Evolutionary conservation across 2,797 vertebrate genomes (phyloP).

Genomic region (Ispidina lecontei): DNA sequence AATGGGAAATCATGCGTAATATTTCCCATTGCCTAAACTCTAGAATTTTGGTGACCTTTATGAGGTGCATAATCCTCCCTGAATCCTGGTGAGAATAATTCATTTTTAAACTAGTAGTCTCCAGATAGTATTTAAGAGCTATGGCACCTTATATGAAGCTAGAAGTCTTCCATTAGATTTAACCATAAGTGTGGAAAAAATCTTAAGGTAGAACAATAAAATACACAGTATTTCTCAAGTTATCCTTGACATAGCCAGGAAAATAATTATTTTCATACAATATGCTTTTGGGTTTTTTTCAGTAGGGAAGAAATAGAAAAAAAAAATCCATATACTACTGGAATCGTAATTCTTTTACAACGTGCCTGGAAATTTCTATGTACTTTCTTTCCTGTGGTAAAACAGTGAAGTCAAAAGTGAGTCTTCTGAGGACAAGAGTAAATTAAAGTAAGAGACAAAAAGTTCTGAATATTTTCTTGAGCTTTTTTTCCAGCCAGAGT

Average conservation of each 20-base stretch:
- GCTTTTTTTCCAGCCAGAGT: neutral
- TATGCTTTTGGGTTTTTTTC: neutral
- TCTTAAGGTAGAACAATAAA: neutral
- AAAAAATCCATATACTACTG: neutral
- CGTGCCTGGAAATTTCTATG: neutral
- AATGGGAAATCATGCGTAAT: neutral
- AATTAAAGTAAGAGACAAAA: neutral
- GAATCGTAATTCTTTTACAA: neutral
- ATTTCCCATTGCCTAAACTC: neutral
- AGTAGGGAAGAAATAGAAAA: neutral
- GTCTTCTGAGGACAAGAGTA: neutral
- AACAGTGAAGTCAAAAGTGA: neutral
- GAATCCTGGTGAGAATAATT: too few relatives aligned
- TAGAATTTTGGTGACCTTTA: neutral
- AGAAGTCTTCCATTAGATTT: neutral
- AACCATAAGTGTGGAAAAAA: neutral
- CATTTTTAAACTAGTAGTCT: neutral
- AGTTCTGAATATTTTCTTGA: neutral
- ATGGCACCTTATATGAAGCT: neutral
- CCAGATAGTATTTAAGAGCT: neutral
- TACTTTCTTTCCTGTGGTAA: neutral
- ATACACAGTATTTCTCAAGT: neutral
- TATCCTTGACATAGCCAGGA: neutral
- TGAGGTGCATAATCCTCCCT: neutral
- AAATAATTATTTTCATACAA: neutral